These are phyloP conservation scores for Astropecten irregularis DNA, from an alignment of 53 echinoderm and acorn worm species.

Conservation along the genomic window DNA sequence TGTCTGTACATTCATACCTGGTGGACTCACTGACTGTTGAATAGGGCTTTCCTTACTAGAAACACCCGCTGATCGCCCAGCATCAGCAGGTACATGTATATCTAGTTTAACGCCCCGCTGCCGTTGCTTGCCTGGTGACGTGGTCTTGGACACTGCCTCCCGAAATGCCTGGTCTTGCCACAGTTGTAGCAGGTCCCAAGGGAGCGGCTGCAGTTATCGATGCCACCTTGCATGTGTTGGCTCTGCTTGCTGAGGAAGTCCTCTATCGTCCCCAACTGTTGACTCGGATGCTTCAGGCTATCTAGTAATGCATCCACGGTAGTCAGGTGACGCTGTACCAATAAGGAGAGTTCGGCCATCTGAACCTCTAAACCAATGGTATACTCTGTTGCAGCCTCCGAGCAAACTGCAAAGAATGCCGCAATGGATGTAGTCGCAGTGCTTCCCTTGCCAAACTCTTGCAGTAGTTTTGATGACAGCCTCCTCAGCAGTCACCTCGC, in stretches of 20 bases:
- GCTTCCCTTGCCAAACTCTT: slow-evolving; percentile 9
- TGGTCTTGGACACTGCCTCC: not conserved
- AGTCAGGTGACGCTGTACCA: slow-evolving; percentile 13
- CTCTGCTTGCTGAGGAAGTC: not conserved
- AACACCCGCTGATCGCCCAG: slow-evolving; percentile 15
- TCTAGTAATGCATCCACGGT: not conserved
- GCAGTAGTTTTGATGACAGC: slow-evolving; percentile 9
- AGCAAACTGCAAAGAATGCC: not conserved
- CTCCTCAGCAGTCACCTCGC: not conserved
- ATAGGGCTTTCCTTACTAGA: not conserved
- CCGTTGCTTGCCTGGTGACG: not conserved
- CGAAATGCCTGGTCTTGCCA: not conserved
- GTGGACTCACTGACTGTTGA: not conserved
- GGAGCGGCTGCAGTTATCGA: not conserved
- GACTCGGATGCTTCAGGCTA: not conserved
- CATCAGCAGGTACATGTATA: not conserved
- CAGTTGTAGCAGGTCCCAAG: not conserved
- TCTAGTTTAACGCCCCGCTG: not conserved
- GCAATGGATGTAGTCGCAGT: not conserved
- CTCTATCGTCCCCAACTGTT: not conserved
- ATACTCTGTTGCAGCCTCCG: slow-evolving; percentile 12
- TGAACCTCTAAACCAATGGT: slow-evolving; percentile 30
- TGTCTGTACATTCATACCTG: not conserved
- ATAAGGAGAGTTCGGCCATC: not conserved
- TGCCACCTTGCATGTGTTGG: not conserved